Percentiles rank a stretch among this genome's conserved stretches.
Evolutionary conservation across 2,888 invertebrate genomes (phyloP).

Genomic region (Seira musarum): DNA sequence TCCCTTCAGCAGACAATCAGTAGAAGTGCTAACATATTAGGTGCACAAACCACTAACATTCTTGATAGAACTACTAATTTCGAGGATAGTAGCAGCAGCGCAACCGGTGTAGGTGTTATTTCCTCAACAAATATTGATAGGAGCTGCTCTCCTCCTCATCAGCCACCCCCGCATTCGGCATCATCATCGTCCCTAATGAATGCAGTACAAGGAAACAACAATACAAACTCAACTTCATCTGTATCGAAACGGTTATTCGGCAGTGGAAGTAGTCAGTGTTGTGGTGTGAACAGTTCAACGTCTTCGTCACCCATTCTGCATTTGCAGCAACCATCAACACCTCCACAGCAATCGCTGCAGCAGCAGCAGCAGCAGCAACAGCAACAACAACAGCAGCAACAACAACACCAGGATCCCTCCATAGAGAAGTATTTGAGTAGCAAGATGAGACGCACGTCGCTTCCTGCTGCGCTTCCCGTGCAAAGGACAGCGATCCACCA

Average conservation of each 20-base stretch:
- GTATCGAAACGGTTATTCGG: conserved; percentile 44
- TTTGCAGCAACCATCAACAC: conserved; percentile 37
- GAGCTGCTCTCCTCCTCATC: conserved; percentile 15
- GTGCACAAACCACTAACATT: conserved; percentile 12
- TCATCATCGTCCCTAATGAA: conserved; percentile 15
- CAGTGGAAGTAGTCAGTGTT: conserved; percentile 60
- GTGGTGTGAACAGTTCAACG: conserved; percentile 55
- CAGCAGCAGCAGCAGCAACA: conserved; percentile 14
- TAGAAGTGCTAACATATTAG: not conserved
- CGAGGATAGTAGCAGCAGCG: not conserved
- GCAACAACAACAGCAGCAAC: conserved; percentile 21
- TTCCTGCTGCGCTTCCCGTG: conserved; percentile 68
- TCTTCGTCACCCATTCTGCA: conserved; percentile 53
- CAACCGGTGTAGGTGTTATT: not conserved
- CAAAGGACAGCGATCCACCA: conserved; percentile 64
- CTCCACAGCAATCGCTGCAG: conserved; percentile 25
- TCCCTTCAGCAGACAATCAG: not conserved
- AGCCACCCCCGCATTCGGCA: conserved; percentile 20
- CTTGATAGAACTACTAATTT: not conserved
- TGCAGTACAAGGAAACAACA: conserved; percentile 16
- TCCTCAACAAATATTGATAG: not conserved
- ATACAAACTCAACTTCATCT: not conserved
- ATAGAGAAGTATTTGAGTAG: conserved; percentile 56
- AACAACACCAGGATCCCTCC: conserved; percentile 36
- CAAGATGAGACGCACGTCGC: conserved; percentile 69